These are phyloP conservation scores for Maccullochella peelii DNA, from an alignment of 2,113 vertebrate genomes.

Conservation along the genomic window DNA sequence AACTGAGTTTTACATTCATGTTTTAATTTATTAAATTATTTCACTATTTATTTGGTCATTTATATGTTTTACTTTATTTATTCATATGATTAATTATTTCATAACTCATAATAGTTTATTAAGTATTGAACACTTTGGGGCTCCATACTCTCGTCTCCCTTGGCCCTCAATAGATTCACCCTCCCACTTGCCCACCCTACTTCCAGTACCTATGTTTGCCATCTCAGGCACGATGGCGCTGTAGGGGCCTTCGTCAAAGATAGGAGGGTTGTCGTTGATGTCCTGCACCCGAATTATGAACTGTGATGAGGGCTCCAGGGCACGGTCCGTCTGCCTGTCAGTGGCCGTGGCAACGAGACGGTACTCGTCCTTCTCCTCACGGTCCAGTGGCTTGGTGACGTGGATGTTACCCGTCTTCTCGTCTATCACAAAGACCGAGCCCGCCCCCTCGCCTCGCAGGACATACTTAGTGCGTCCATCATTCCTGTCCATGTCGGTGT, in stretches of 20 bases:
- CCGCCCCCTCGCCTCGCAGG: constrained; percentile 92
- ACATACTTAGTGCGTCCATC: constrained; percentile 92
- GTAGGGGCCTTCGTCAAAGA: constrained; percentile 91
- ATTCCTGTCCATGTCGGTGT: constrained; percentile 92
- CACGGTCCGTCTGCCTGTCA: constrained; percentile 90
- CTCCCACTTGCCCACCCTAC: background rate
- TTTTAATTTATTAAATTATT: background rate
- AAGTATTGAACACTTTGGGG: background rate
- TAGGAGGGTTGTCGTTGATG: constrained; percentile 93
- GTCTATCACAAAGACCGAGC: constrained; percentile 93
- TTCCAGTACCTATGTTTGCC: constrained; percentile 89
- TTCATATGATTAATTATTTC: background rate
- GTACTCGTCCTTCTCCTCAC: constrained; percentile 93
- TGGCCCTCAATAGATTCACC: background rate
- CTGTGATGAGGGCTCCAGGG: constrained; percentile 92
- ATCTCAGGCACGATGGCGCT: constrained; percentile 91
- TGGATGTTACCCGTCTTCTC: constrained; percentile 95
- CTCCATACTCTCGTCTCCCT: background rate
- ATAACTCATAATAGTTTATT: background rate
- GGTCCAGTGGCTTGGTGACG: constrained; percentile 93
- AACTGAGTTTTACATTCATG: no score
- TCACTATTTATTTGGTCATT: background rate
- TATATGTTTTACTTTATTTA: background rate
- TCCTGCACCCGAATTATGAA: constrained; percentile 95
- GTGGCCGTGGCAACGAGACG: constrained; percentile 90